Conservation (phyloP, 2,797 vertebrate species). For the Yasuhikotakia modesta region DNA sequence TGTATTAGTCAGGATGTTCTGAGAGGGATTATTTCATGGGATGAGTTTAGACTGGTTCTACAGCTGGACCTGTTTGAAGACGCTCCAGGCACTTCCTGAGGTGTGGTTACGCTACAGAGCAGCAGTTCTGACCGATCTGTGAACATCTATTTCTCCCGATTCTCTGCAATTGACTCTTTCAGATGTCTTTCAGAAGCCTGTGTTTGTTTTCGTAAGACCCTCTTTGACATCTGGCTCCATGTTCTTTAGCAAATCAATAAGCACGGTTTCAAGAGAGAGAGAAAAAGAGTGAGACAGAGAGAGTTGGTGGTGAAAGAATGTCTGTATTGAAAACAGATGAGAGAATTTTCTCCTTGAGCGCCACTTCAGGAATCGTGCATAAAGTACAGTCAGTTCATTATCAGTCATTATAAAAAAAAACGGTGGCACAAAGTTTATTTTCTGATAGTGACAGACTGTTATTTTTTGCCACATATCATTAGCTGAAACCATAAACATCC, state of each 20-base stretch:
- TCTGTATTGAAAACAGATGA: slow-evolving; percentile 60
- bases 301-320: slow-evolving; percentile 25
- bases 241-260: slow-evolving; percentile 45
- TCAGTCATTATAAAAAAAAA: no score
- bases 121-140: neutral
- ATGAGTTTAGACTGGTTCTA: slow-evolving; percentile 32
- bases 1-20: slow-evolving; percentile 39
- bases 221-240: slow-evolving; percentile 47
- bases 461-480: no score
- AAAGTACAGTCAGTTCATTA: no score
- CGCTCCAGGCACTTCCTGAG: slow-evolving; percentile 33
- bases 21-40: slow-evolving; percentile 36
- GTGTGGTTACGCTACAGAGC: neutral
- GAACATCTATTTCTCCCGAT: neutral
- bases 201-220: slow-evolving; percentile 22
- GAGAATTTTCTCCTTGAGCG: slow-evolving; percentile 35
- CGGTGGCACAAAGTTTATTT: no score
- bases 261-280: slow-evolving; percentile 13
- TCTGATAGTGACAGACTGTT: no score
- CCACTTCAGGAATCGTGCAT: neutral
- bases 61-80: slow-evolving; percentile 25
- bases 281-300: neutral
- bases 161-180: neutral
- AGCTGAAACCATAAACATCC: no score
- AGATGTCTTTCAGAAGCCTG: slow-evolving; percentile 21